Evolutionary conservation across 2,797 vertebrate genomes (phyloP), one percentile per base, ranked within the genome.

Genomic region (Carapus acus): DNA sequence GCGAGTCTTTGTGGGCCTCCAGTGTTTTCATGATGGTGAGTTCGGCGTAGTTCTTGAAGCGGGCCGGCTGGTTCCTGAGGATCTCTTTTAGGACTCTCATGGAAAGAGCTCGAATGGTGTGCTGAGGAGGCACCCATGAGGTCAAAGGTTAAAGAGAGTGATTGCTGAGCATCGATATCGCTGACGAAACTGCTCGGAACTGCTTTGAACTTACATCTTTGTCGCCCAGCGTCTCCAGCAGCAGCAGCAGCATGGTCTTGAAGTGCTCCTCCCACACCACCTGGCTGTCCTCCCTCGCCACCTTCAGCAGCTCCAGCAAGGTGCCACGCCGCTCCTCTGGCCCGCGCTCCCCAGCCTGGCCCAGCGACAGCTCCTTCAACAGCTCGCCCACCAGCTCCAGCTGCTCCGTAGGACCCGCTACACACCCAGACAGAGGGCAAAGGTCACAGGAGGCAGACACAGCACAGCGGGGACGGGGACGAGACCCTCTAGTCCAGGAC

Each of bases 21-120:
- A 98, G 88, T 1, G 91, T 94, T 82, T 97, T 97, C 93, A 98
- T 98, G 82, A 98, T 94, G 16, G 94, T 97, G 59, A 98, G 62
- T 73, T 98, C 94, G 0, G 94, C 93, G 0, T 98, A 97, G 85
- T 97, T 96, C 77, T 94, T 97, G 69, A 98, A 98, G 69, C 93
- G 90, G 1, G 86, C 87, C 0, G 94, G 94, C 76, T 97, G 94
- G 76, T 92, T 94, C 77, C 91, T 88, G 42, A 98, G 83, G 73
- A 97, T 94, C 85, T 97, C 94, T 71, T 92, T 88, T 58, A 98
- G 85, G 37, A 96, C 93, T 8, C 93, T 80, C 64, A 98, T 69
- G 0, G 94, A 90, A 67, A 97, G 80, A 0, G 93, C 93, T 59
- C 94, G 87, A 78, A 96, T 93, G 0, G 91, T 91, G 80, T 96